Percentiles rank a stretch among this genome's conserved stretches.
These are phyloP conservation scores for Callimorpha dominula DNA, from an alignment of 2,888 invertebrate species.

Conservation along the genomic window DNA sequence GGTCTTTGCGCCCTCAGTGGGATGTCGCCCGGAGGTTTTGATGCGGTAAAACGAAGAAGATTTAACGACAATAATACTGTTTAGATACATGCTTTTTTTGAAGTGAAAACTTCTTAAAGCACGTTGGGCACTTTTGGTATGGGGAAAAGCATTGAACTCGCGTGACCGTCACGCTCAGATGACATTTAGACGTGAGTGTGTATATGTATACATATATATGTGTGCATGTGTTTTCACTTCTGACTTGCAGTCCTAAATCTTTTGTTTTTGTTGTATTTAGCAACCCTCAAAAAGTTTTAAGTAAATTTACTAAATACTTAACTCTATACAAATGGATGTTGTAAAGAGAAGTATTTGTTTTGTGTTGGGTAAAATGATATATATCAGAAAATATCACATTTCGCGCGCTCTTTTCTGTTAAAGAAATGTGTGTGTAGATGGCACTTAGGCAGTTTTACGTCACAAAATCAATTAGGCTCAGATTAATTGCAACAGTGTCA, in stretches of 20 bases:
- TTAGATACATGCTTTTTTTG: background rate
- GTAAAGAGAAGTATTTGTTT: background rate
- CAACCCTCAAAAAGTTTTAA: background rate
- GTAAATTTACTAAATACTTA: background rate
- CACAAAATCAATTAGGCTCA: constrained; percentile 2
- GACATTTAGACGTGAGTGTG: too few relatives aligned
- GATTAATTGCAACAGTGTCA: background rate
- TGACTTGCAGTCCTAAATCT: too few relatives aligned
- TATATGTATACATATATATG: too few relatives aligned
- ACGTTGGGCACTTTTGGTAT: too few relatives aligned
- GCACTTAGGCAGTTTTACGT: background rate
- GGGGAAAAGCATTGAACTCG: too few relatives aligned
- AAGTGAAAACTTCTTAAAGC: too few relatives aligned
- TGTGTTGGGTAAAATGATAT: background rate
- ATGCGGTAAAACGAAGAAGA: background rate
- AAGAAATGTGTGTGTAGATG: background rate
- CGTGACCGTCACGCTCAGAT: too few relatives aligned
- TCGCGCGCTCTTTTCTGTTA: background rate
- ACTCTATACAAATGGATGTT: background rate
- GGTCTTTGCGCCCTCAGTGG: too few relatives aligned
- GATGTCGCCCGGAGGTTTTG: background rate
- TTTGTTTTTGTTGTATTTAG: too few relatives aligned
- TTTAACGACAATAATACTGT: background rate
- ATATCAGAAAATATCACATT: constrained; percentile 1
- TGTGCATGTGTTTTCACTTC: too few relatives aligned